These are phyloP conservation scores for Esox niger DNA, from an alignment of 2,113 vertebrate species.

Conservation along the genomic window DNA sequence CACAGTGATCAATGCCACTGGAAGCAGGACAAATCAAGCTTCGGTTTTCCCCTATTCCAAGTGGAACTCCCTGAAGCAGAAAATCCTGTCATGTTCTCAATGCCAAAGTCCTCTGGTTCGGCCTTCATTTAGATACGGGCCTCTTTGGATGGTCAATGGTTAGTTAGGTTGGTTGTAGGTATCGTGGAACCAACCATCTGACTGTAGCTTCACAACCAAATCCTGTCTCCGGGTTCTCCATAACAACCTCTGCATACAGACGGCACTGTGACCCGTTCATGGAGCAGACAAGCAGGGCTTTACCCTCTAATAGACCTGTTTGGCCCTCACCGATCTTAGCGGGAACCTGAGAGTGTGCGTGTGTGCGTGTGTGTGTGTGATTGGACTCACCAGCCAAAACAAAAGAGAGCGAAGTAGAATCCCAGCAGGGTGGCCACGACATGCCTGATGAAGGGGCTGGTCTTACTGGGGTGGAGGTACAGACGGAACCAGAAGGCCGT, in stretches of 20 bases:
- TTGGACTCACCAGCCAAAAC: conserved; percentile 88
- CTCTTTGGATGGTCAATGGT: too few species aligned
- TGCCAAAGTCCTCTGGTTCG: too few species aligned
- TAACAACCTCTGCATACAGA: not conserved
- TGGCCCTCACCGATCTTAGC: not conserved
- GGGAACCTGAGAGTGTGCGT: too few species aligned
- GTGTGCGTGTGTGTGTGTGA: too few species aligned
- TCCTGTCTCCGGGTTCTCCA: not conserved
- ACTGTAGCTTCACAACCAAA: not conserved
- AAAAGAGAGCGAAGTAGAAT: conserved; percentile 90
- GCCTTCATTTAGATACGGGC: too few species aligned
- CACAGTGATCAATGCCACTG: too few species aligned
- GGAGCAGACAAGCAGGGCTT: not conserved
- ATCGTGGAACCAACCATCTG: too few species aligned
- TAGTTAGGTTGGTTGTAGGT: too few species aligned
- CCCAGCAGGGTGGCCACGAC: conserved; percentile 86
- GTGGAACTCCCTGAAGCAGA: too few species aligned
- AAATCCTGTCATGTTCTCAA: too few species aligned
- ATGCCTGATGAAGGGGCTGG: conserved; percentile 84
- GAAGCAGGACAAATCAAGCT: too few species aligned
- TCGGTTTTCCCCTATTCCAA: too few species aligned
- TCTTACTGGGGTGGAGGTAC: conserved; percentile 86
- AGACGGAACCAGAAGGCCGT: conserved; percentile 86
- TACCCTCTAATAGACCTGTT: conserved; percentile 1
- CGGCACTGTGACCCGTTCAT: not conserved